These are phyloP conservation scores for Polypedilum vanderplanki DNA, from an alignment of 1,140 invertebrate species.

Conservation along the genomic window DNA sequence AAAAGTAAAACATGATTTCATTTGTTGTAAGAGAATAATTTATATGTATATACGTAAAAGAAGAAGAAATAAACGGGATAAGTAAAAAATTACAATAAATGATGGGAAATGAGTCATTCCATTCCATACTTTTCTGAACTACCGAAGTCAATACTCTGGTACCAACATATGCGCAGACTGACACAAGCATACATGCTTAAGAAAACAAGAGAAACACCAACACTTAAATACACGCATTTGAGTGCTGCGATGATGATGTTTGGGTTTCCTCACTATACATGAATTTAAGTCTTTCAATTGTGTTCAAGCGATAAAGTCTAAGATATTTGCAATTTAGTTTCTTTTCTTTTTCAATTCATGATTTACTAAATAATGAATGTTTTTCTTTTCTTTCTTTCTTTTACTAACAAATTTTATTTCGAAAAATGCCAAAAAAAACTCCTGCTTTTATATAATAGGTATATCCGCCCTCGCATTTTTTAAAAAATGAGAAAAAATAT, in stretches of 20 bases:
- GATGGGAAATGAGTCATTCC: conserved; percentile 10
- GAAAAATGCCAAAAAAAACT: too few relatives aligned
- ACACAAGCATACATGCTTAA: background rate
- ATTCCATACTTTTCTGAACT: background rate
- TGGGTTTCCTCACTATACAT: background rate
- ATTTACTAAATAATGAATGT: too few relatives aligned
- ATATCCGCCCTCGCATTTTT: too few relatives aligned
- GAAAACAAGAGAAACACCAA: background rate
- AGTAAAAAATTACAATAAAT: conserved; percentile 20
- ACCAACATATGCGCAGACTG: background rate
- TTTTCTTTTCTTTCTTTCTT: too few relatives aligned
- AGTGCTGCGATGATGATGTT: background rate
- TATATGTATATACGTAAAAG: too few relatives aligned
- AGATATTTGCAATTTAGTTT: too few relatives aligned
- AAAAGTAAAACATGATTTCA: too few relatives aligned
- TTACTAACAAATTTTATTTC: too few relatives aligned
- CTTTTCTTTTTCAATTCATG: too few relatives aligned
- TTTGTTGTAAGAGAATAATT: too few relatives aligned
- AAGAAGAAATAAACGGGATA: background rate
- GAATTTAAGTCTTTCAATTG: conserved; percentile 6
- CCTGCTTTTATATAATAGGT: too few relatives aligned
- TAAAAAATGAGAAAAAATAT: too few relatives aligned
- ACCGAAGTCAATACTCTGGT: background rate
- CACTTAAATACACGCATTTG: background rate
- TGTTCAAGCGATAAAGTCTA: background rate